Evolutionary conservation across 2,797 vertebrate species (phyloP), one percentile per base, ranked within the genome.

Genomic region (Siniperca scherzeri): DNA sequence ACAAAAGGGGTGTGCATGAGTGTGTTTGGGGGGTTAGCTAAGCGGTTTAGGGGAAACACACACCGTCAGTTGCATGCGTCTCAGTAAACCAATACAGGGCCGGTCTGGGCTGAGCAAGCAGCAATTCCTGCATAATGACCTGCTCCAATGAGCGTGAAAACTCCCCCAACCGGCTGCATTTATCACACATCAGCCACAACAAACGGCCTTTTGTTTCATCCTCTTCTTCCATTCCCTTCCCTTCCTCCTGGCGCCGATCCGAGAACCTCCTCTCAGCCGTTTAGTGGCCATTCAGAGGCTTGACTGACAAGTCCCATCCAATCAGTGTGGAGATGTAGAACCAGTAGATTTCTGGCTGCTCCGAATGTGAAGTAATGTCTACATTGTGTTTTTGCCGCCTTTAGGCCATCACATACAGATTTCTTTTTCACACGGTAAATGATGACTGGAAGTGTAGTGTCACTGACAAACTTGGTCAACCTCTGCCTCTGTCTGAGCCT

Each of bases 121-220:
- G 88, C 91, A 77, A 84, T 87, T 83, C 84, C 92, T 89, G 93
- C 91, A 94, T 95, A 94, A 95, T 95, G 94, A 92, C 90, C 90
- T 88, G 95, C 93, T 95, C 87, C 91, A 88, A 91, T 91, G 92
- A 95, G 94, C 94, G 25, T 94, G 93, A 94, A 95, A 94, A 90
- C 90, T 93, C 88, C 84, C 85, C 92, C 93, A 93, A 93, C 89
- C 68, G 85, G 90, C 85, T 84, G 90, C 88, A 94, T 95, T 94
- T 81, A 95, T 94, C 93, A 94, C 91, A 90, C 90, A 91, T 92
- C 91, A 93, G 85, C 87, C 87, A 83, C 92, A 89, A 88, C 90
- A 93, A 94, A 90, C 80, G 38, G 82, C 83, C 88, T 89, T 93
- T 92, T 92, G 88, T 93, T 92, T 91, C 83, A 81, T 80, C 67